Base-by-base conservation (phyloP, 2,113 vertebrate genomes). In the Ciconia boyciana region DNA sequence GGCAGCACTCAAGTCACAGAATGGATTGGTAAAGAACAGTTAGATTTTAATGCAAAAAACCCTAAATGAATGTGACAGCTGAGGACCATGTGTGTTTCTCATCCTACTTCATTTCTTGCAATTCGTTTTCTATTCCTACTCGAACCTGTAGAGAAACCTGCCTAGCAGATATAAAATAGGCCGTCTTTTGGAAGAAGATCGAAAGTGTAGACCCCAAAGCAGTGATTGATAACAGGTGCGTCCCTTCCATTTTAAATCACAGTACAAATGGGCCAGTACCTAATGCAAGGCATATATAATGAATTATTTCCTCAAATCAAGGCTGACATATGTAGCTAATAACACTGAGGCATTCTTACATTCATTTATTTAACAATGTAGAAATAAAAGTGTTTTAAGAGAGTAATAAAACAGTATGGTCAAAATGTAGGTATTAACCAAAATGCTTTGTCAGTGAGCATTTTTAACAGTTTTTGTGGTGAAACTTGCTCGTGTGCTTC, bases 71-170 rank as follows among this genome's bases (percentile, higher is more conserved):
- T 31, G 22, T 75, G 55, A 34, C 43, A 46, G 11, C 22, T 81
- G 51, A 82, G 32, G 20, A 51, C 43, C 29, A 9, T 2, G 3
- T 68, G 11, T 61, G 20, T 79, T 79, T 75, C 10, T 80, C 41
- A 44, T 70, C 20, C 24, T 9, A 2, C 29, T 64, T 66, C 0
- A 29, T 80, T 89, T 76, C 39, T 83, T 0, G 0, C n/a, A 48
- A 51, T 77, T 91, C 1, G 18, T 83, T 86, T 71, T 83, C 71
- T 69, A 11, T 60, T 76, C 17, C 9, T 60, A 6, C 32, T 83
- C 8, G 4, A 86, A 68, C 25, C 34, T 43, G 18, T 46, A 76
- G 49, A 83, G 70, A 83, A 95, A 79, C 13, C 14, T 85, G 19
- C n/a, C 17, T 46, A 51, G 19, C 2, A 7, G 48, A 11, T 76